These are phyloP conservation scores for Eremophila alpestris DNA, from an alignment of 2,797 vertebrate genomes.

Conservation along the genomic window DNA sequence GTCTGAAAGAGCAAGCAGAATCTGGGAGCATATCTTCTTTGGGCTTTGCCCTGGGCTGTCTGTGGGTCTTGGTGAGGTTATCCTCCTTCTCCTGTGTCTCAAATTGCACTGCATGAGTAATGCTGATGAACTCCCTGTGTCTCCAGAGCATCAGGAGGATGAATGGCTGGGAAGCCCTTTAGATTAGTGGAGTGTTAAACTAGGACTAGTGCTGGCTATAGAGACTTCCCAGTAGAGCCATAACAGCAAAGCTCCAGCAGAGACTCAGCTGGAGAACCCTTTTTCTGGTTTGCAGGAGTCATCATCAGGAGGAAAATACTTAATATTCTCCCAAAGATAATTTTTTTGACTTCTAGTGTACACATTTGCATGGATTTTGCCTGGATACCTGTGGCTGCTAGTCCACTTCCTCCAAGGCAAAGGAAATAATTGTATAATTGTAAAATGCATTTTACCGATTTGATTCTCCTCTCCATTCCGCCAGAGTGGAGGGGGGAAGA, in stretches of 20 bases:
- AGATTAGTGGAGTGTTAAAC: neutral
- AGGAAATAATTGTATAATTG: neutral
- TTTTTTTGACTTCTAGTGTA: neutral
- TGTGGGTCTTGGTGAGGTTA: neutral
- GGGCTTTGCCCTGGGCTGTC: neutral
- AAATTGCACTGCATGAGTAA: neutral
- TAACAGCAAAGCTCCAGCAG: neutral
- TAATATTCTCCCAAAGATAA: neutral
- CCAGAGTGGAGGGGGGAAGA: neutral
- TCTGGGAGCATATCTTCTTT: conserved; percentile 24
- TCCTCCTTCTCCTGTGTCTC: neutral
- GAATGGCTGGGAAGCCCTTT: neutral
- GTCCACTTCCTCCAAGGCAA: neutral
- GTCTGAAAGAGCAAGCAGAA: neutral
- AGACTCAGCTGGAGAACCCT: neutral
- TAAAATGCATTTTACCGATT: neutral
- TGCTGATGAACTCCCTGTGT: neutral
- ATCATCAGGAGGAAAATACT: neutral
- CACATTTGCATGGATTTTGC: neutral
- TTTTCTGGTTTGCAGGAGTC: neutral
- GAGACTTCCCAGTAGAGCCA: neutral
- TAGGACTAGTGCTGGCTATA: neutral
- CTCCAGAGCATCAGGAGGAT: neutral
- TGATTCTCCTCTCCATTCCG: neutral
- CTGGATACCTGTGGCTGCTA: neutral